Evolutionary conservation across 2,888 invertebrate species (phyloP), one percentile per base, ranked within the genome.

Genomic region (Agrochola lota): DNA sequence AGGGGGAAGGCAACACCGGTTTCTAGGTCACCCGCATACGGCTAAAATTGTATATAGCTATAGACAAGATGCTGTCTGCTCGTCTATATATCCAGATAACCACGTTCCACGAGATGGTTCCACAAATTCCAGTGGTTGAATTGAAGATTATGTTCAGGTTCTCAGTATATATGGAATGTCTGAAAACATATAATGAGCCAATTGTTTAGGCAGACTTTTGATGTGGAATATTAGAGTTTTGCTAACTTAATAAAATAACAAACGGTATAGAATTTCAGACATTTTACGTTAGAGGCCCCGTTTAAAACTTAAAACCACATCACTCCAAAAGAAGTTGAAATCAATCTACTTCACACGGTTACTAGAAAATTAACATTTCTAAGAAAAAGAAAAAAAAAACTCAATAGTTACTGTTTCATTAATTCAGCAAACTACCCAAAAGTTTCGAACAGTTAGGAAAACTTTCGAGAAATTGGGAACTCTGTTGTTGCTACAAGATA

Each of bases 1-100:
- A 49, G 26, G 8, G 30, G 46, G 30, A 59, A 46, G 46, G 55
- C 35, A 30, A 66, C 17, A 43, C 9, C 52, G 20, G 17, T 73
- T 66, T 68, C 59, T 80, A 71, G 80, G 83, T 77, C 77, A 83
- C 67, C 67, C 63, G 68, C 52, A 77, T 71, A 62, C 62, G 35
- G 26, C 8, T 73, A 40, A 26, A 26, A 8, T 74, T 4, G 3
- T 40, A 23, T 15, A 4, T 46, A 35, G 1, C 2, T 64, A 59
- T 17, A 60, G 12, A 62, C n/a, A 12, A 26, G 49, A 40, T 23
- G 20, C 11, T 30, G n/a, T 40, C 57, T 77, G 49, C 7, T 35
- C 49, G 46, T 64, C 52, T 63, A 1, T 43, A 20, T 57, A 17
- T 23, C 60, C 23, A 63, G 52, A 23, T 40, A 55, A 43, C 17